Evolutionary conservation across 2,797 vertebrate genomes (phyloP), one percentile per base, ranked within the genome.

Genomic region (Steatocranus sp.): DNA sequence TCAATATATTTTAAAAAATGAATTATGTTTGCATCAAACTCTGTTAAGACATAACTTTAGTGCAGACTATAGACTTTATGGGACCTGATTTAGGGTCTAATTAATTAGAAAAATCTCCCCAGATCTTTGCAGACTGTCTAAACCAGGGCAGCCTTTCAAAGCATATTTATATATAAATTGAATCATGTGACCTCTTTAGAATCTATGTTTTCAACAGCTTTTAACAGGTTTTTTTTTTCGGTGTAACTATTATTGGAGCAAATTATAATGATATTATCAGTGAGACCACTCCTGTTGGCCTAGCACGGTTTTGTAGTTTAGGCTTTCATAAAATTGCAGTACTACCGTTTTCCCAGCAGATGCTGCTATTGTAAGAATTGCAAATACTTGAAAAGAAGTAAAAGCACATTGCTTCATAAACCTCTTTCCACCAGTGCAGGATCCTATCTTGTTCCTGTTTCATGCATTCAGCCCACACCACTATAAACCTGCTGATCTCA

Each of bases 211-310:
- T 66, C 5, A 58, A 58, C 15, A 30, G 15, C 2, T 56, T 56
- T 6, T 0, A 56, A 30, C 53, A n/a, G 46, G 3, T 5, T 12
- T 1, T 7, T 63, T 63, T 63, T 6, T 6, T 1, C 0, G 0
- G 12, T 66, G 20, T 66, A 41, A 41, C 36, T 66, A 41, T 66
- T 66, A 23, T 43, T 68, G 63, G 3, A 2, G 38, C 3, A 27
- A 43, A 27, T 70, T 11, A 11, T 5, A 70, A 46, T 7, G 8
- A 68, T 4, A 23, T 46, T 18, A 5, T 68, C 20, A 43, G 23
- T 70, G 66, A 46, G 66, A 17, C 15, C 41, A 3, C 23, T 46
- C 66, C 15, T 70, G 1, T 11, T 70, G 9, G 14, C 23, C 10
- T 11, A 0, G 17, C 25, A 11, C 7, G 2, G 0, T 70, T 70